Evolutionary conservation across 2,888 invertebrate genomes (phyloP), one percentile per base, ranked within the genome.

Genomic region (Drosophila quasianomalipes): DNA sequence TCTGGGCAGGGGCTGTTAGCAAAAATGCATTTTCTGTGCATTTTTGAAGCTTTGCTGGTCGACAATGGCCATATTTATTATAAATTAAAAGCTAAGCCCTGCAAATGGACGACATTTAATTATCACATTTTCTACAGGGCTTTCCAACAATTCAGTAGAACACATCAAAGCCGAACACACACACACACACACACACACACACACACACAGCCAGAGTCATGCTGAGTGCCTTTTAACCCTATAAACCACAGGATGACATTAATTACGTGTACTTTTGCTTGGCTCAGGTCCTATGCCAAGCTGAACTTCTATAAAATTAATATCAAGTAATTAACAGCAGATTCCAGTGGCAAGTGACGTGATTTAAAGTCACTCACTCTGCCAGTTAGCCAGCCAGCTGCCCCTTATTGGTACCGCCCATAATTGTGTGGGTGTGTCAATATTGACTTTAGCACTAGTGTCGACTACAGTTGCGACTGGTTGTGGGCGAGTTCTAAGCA

Each of bases 291-390:
- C 60, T n/a, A 37, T 59, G 62, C 22, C 19, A 47, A 49, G 59
- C 44, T 51, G 51, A 79, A 74, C 54, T 79, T 78, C 78, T 87
- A 85, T 85, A 92, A 92, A 93, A 93, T 92, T 92, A 92, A 93
- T 93, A 93, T 90, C 88, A 77, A 85, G 91, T 92, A 92, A 93
- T 92, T 93, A 93, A 92, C 90, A 82, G 83, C 82, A 89, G 85
- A 91, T 91, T 92, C 55, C 85, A 83, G 85, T 80, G 77, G 67
- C 76, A 73, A 62, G 53, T 60, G 77, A 80, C 71, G 85, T 91
- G 92, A 92, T 92, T 92, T 89, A 47, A 47, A 47, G 47, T 47
- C 26, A 47, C 22, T 3, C 44, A 22, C 44, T 44, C 87, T 84
- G 65, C 77, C 30, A 55, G 55, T 65, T 19, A 51, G 26, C 28